Evolutionary conservation across 2,888 invertebrate genomes (phyloP).

Genomic region (Temnothorax rugatulus): DNA sequence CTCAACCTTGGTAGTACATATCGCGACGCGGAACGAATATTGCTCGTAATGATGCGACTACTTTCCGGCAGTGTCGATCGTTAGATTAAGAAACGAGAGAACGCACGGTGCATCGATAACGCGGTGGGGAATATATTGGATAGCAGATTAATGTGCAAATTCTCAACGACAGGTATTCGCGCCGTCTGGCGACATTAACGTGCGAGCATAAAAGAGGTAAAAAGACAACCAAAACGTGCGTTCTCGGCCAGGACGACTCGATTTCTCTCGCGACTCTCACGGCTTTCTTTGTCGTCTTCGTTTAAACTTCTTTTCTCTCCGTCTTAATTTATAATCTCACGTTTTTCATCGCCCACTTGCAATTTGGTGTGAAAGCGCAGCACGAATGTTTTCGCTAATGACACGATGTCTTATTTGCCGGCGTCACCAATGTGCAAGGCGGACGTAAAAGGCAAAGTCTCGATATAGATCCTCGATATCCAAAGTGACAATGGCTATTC

Average conservation of each 20-base stretch:
- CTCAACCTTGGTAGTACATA: background rate
- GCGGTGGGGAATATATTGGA: conserved; percentile 59
- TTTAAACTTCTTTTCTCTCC: conserved; percentile 31
- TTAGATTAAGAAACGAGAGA: conserved; percentile 15
- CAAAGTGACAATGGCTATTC: conserved; percentile 43
- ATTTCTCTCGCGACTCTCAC: conserved; percentile 41
- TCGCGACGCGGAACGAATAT: conserved; percentile 24
- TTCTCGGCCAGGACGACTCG: conserved; percentile 33
- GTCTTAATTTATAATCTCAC: conserved; percentile 60
- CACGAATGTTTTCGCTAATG: conserved; percentile 63
- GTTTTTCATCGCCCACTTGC: conserved; percentile 67
- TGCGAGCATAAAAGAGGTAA: conserved; percentile 48
- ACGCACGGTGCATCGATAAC: conserved; percentile 23
- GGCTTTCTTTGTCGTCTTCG: conserved; percentile 46
- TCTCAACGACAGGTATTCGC: conserved; percentile 60
- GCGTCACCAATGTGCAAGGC: conserved; percentile 7
- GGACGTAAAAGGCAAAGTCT: conserved; percentile 37
- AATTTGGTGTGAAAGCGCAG: conserved; percentile 42
- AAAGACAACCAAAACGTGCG: conserved; percentile 33
- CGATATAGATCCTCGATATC: conserved; percentile 4
- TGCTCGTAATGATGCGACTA: conserved; percentile 19
- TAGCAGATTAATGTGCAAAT: conserved; percentile 53
- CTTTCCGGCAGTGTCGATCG: background rate
- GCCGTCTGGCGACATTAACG: conserved; percentile 55
- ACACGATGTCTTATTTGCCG: conserved; percentile 57